Percentiles rank a stretch among this genome's conserved stretches.
Evolutionary conservation across 2,113 vertebrate species (phyloP).

Genomic region (Osmerus eperlanus): DNA sequence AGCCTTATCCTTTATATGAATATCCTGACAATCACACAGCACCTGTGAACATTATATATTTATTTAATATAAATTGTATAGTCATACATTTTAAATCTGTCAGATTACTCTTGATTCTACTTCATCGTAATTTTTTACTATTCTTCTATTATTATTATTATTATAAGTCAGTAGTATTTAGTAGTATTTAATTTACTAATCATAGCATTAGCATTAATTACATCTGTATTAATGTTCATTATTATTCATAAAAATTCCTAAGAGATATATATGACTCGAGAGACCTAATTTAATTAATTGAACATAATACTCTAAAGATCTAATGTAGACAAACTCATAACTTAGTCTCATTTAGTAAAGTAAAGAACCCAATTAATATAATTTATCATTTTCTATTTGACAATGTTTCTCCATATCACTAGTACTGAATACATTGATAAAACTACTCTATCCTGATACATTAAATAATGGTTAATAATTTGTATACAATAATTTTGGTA

Average conservation of each 20-base stretch:
- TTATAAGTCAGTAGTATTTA: background rate
- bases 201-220: background rate
- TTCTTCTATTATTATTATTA: background rate
- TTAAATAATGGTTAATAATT: no score
- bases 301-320: background rate
- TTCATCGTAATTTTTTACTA: background rate
- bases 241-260: conserved; percentile 1
- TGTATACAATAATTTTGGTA: no score
- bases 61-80: no score
- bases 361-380: background rate
- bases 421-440: no score
- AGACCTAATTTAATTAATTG: background rate
- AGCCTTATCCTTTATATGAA: no score
- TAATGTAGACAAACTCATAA: background rate
- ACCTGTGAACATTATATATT: no score
- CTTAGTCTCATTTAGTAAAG: background rate
- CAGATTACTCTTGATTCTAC: background rate
- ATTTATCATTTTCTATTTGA: background rate
- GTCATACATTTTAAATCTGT: no score
- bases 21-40: no score
- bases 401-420: no score
- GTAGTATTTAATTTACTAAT: conserved; percentile 4
- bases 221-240: conserved; percentile 2
- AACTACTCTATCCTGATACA: no score
- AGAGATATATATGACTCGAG: background rate